A percentile compares a stretch with the other conserved stretches of the same genome.
These are phyloP conservation scores for Netelia virgata DNA, from an alignment of 2,888 invertebrate species.

Conservation along the genomic window DNA sequence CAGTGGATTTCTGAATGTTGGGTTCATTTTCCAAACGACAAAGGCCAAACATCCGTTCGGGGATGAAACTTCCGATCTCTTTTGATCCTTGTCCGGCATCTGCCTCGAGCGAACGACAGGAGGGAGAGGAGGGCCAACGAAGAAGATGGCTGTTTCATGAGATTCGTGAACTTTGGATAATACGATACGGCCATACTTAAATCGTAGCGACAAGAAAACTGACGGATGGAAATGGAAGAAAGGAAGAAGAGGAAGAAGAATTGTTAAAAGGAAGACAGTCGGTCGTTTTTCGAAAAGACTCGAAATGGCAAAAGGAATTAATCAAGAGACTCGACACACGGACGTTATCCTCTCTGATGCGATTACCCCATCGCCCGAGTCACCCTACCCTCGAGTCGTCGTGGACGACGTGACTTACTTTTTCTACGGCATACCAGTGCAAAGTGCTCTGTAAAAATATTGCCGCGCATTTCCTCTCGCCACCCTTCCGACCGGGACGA, in stretches of 20 bases:
- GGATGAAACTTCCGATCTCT: slow-evolving; percentile 38
- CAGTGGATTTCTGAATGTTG: neutral
- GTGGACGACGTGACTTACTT: slow-evolving; percentile 39
- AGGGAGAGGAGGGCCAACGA: neutral
- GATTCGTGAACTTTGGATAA: neutral
- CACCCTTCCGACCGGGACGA: slow-evolving; percentile 7
- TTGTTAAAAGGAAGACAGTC: slow-evolving; percentile 47
- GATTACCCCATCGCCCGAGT: slow-evolving; percentile 51
- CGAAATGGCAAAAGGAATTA: slow-evolving; percentile 58
- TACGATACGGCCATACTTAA: neutral
- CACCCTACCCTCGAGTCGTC: slow-evolving; percentile 19
- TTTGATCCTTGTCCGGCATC: slow-evolving; percentile 34
- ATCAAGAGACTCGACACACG: slow-evolving; percentile 63
- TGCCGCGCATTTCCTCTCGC: slow-evolving; percentile 1
- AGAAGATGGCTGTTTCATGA: slow-evolving; percentile 34
- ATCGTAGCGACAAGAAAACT: neutral
- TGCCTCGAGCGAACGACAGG: slow-evolving; percentile 18
- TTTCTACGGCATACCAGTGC: slow-evolving; percentile 34
- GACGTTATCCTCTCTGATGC: slow-evolving; percentile 67
- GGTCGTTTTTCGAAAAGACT: slow-evolving; percentile 40
- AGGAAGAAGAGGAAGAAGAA: slow-evolving; percentile 72
- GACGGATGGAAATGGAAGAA: neutral
- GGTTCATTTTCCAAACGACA: slow-evolving; percentile 50
- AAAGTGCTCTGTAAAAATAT: slow-evolving; percentile 49
- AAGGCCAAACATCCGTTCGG: slow-evolving; percentile 54